phyloP scores from a whole-genome alignment of 1,140 invertebrate genomes.

The Drosophila elegans region DNA sequence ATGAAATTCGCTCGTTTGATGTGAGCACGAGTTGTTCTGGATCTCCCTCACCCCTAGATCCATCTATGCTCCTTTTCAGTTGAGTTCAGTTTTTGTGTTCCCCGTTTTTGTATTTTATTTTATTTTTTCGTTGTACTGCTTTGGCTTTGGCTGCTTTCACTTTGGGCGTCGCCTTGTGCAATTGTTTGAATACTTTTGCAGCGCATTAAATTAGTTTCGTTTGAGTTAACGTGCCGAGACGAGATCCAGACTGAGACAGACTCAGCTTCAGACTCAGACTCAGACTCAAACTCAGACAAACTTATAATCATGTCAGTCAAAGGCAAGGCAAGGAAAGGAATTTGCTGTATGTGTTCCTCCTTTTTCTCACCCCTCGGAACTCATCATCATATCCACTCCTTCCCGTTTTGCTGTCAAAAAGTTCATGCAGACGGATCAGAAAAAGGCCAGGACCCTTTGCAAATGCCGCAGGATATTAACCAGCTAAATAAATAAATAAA shows the following conservation, averaged over 20 bases:
- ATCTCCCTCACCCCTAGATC: background rate
- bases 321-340: conserved; percentile 73
- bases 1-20: conserved; percentile 81
- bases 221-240: conserved; percentile 80
- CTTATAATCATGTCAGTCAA: conserved; percentile 84
- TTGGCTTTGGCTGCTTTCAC: conserved; percentile 63
- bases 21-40: conserved; percentile 64
- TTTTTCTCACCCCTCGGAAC: background rate
- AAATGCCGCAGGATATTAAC: conserved; percentile 46
- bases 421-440: conserved; percentile 37
- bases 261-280: conserved; percentile 37
- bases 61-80: conserved; percentile 23
- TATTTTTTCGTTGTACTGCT: conserved; percentile 20
- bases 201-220: conserved; percentile 84
- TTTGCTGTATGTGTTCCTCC: conserved; percentile 28
- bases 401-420: conserved; percentile 33
- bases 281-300: conserved; percentile 60
- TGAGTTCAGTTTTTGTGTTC: conserved; percentile 40
- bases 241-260: conserved; percentile 40
- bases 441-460: conserved; percentile 20
- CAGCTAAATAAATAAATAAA: conserved; percentile 38
- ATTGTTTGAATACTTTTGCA: conserved; percentile 84
- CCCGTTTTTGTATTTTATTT: conserved; percentile 13
- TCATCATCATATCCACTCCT: conserved; percentile 5
- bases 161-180: conserved; percentile 80